Base-by-base conservation (phyloP, 2,888 invertebrate species). In the Matsumyia berberina region DNA sequence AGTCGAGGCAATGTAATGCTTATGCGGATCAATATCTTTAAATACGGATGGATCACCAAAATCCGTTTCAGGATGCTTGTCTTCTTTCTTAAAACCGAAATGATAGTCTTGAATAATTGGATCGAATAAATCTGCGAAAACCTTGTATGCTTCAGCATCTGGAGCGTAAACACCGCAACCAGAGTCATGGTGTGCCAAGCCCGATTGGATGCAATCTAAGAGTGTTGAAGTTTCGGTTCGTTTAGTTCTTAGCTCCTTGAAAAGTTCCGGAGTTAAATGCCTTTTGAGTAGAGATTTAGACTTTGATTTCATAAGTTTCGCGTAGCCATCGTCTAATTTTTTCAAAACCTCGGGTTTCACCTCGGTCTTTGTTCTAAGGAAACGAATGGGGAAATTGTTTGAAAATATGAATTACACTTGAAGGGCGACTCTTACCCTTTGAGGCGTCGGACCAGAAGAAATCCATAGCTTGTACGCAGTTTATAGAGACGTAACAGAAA, bases 51-150 rank as follows among this genome's bases (percentile, higher is more conserved):
- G 96, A 93, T 99, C 97, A 89, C 99, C 99, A 93, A 98, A 98
- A 93, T 97, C 96, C 93, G 95, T 96, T 86, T 96, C 93, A 15
- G 99, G 99, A 93, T 99, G 99, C 92, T 96, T 96, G 93, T 97
- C 97, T 90, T 95, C 95, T 92, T 96, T 96, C 94, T 96, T 97
- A 94, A 98, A 98, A 89, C 98, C 98, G 92, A 94, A 94, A 93
- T 98, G 98, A 94, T 98, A 98, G 92, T 98, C 98, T 92, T 97
- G 97, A 92, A 99, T 99, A 93, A 99, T 96, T 92, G 98, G 98
- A 93, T 99, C 97, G 92, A 99, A 99, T 88, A 99, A 94, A 76
- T 96, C 97, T 86, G 96, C 94, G 92, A 99, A 99, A 69, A 96
- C 94, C 88, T 96, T 95, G 94, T 99, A 99, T 69, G 98, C 92